Evolutionary conservation across 1,140 invertebrate species (phyloP).

Genomic region (Amyelois transitella): DNA sequence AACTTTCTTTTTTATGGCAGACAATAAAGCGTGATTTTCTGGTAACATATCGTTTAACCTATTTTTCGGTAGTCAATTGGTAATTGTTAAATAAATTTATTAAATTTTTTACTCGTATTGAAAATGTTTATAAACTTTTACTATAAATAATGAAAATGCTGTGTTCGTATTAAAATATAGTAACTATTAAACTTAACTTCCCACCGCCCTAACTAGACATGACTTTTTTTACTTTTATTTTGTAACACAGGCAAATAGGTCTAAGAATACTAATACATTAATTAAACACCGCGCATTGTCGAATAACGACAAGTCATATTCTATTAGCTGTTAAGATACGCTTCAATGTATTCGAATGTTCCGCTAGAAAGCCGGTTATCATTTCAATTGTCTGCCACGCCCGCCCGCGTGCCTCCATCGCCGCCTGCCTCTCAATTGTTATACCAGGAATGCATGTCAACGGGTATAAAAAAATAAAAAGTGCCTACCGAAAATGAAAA

Average conservation of each 20-base stretch:
- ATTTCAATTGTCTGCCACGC: constrained; percentile 60
- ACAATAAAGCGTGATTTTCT: constrained; percentile 23
- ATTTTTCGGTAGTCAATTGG: background rate
- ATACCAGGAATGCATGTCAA: constrained; percentile 5
- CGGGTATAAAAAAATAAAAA: background rate
- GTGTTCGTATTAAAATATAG: no score
- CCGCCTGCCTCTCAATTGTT: constrained; percentile 43
- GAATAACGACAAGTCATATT: background rate
- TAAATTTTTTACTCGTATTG: no score
- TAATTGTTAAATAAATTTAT: background rate
- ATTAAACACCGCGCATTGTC: background rate
- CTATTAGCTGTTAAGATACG: background rate
- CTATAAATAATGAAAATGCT: no score
- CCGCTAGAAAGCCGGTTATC: constrained; percentile 59
- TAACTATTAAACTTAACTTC: no score
- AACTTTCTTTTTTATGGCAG: constrained; percentile 32
- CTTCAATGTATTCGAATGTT: background rate
- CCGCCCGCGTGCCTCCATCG: constrained; percentile 28
- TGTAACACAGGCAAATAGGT: no score
- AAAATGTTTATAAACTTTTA: no score
- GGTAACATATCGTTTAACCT: constrained; percentile 11
- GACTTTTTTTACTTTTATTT: no score
- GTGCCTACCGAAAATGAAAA: background rate
- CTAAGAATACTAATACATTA: no score
- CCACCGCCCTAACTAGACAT: no score